Percentiles rank a stretch among this genome's conserved stretches.
phyloP scores from a whole-genome alignment of 64 coral and sea anemone species.

The Actinia tenebrosa region DNA sequence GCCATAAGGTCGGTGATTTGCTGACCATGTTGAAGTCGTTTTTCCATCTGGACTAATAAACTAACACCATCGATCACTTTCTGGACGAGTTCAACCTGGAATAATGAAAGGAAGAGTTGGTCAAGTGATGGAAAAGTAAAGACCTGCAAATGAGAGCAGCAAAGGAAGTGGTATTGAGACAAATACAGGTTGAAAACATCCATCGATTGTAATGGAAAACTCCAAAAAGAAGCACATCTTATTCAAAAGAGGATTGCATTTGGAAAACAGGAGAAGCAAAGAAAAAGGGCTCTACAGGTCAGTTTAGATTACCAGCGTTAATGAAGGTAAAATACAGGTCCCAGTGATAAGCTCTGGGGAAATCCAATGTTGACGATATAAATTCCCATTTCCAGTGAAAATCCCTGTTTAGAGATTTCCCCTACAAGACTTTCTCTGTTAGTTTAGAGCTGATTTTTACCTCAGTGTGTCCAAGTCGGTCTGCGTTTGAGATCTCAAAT shows the following conservation, averaged over 20 bases:
- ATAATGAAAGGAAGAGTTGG: not conserved
- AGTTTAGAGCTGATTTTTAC: not conserved
- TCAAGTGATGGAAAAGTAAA: not conserved
- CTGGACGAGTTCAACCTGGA: slow-evolving; percentile 45
- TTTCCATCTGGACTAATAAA: slow-evolving; percentile 55
- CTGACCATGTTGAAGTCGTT: not conserved
- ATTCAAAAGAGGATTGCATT: too few species aligned
- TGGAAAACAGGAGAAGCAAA: too few species aligned
- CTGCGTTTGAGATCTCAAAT: slow-evolving; percentile 59
- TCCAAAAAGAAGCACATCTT: too few species aligned
- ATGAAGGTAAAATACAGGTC: too few species aligned
- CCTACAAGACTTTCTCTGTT: not conserved
- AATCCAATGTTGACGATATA: too few species aligned
- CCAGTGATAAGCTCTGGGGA: too few species aligned
- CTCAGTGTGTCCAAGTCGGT: slow-evolving; percentile 62
- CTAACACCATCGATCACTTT: slow-evolving; percentile 67
- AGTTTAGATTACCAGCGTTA: too few species aligned
- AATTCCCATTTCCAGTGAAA: not conserved
- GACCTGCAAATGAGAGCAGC: not conserved
- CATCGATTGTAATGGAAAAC: too few species aligned
- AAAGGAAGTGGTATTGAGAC: too few species aligned
- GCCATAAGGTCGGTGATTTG: not conserved
- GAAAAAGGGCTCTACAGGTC: too few species aligned
- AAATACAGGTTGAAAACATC: too few species aligned
- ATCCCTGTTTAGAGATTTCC: not conserved